These are phyloP conservation scores for Trissoscelio sp. DNA, from an alignment of 2,888 invertebrate species.

Conservation along the genomic window DNA sequence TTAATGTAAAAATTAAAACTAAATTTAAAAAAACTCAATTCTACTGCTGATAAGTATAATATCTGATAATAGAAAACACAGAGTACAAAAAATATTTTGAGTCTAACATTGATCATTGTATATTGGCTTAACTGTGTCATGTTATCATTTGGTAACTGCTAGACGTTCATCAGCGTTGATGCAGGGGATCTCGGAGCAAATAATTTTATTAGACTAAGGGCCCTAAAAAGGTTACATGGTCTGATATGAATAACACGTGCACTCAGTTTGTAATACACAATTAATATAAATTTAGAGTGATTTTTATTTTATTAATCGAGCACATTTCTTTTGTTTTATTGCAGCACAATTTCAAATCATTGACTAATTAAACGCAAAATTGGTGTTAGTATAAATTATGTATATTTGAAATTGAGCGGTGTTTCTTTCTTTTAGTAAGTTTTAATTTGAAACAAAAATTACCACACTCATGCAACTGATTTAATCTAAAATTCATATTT, in stretches of 20 bases:
- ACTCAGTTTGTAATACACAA: conserved; percentile 58
- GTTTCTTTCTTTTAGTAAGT: conserved; percentile 7
- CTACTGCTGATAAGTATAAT: no score
- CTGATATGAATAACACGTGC: conserved; percentile 69
- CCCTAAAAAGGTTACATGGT: conserved; percentile 70
- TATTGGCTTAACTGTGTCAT: conserved; percentile 75
- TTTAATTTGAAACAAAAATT: conserved; percentile 26
- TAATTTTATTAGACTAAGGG: conserved; percentile 81
- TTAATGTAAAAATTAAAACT: no score
- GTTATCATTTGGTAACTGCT: conserved; percentile 79
- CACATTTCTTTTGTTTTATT: background rate
- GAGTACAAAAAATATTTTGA: conserved; percentile 43
- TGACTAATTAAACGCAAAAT: no score
- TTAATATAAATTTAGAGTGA: conserved; percentile 48
- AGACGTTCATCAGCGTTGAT: conserved; percentile 76
- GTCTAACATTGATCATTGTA: conserved; percentile 65
- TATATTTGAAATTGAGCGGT: background rate
- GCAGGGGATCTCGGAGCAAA: conserved; percentile 80
- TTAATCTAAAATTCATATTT: conserved; percentile 62
- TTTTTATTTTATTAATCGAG: conserved; percentile 26
- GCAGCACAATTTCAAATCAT: no score
- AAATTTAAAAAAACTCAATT: no score
- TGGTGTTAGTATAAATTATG: no score
- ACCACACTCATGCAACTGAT: conserved; percentile 48
- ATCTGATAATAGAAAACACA: conserved; percentile 3